Conservation (phyloP, 2,113 vertebrate species). For the Leptobrachium leishanense region DNA sequence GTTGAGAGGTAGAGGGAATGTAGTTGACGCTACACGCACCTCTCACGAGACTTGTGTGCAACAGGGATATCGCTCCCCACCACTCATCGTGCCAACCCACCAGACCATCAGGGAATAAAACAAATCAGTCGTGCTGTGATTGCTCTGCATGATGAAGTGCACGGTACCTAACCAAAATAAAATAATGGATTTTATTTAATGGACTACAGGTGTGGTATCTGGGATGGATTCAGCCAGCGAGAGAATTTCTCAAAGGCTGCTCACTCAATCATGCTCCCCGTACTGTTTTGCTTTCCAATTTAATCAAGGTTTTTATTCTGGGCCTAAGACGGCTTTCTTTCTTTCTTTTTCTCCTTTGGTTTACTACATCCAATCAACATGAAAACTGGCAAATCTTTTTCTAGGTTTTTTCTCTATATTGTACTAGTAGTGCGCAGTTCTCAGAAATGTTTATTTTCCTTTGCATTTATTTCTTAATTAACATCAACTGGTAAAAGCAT, state of each 20-base stretch:
- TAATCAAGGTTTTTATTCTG: conserved; percentile 12
- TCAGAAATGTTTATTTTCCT: conserved; percentile 20
- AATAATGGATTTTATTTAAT: conserved; percentile 53
- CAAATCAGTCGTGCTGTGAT: not conserved
- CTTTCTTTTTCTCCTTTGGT: too few species aligned
- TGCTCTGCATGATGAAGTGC: conserved; percentile 55
- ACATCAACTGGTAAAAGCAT: conserved; percentile 8
- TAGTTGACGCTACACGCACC: too few species aligned
- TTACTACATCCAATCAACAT: conserved; percentile 19
- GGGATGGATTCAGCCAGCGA: conserved; percentile 29
- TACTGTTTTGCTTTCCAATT: accelerated
- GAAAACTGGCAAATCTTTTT: not conserved
- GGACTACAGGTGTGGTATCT: conserved; percentile 54
- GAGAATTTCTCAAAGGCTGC: not conserved
- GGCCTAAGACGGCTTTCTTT: not conserved
- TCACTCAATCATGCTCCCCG: not conserved
- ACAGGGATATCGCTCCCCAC: too few species aligned
- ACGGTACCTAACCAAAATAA: conserved; percentile 37
- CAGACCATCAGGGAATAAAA: too few species aligned
- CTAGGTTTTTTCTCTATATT: not conserved
- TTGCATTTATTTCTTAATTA: conserved; percentile 22
- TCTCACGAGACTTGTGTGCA: too few species aligned
- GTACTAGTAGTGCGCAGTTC: not conserved
- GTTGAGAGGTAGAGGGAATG: too few species aligned
- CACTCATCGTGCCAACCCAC: too few species aligned